Conservation (phyloP, 2,113 vertebrate species). For the Marmota flaviventris region DNA sequence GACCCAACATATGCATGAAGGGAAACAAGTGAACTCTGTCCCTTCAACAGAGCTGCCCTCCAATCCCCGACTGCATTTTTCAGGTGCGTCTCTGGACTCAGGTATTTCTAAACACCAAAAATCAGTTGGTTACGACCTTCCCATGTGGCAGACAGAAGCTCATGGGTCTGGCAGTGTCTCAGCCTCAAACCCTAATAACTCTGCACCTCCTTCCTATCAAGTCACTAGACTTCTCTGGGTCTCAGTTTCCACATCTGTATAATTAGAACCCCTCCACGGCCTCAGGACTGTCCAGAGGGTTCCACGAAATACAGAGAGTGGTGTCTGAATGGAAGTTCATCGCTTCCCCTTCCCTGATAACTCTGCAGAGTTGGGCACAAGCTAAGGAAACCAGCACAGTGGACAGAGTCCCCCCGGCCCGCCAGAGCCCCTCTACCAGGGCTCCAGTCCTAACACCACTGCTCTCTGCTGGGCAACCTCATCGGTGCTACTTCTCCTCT, state of each 20-base stretch:
- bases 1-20: background rate
- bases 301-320: too few species aligned
- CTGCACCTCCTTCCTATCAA: background rate
- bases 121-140: background rate
- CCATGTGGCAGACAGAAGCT: background rate
- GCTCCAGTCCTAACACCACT: background rate
- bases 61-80: background rate
- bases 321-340: rapidly evolving
- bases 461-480: background rate
- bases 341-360: background rate
- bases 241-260: background rate
- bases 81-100: background rate
- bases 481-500: background rate
- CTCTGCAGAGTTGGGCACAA: background rate
- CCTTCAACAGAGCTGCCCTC: background rate
- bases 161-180: background rate
- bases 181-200: background rate
- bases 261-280: rapidly evolving
- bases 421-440: background rate
- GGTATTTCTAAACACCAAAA: background rate
- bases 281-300: rapidly evolving
- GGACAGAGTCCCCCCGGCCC: background rate
- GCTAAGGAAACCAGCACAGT: background rate
- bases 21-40: background rate
- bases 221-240: background rate